Percentiles rank a stretch among this genome's conserved stretches.
These are phyloP conservation scores for Gastrophryne carolinensis DNA, from an alignment of 2,797 vertebrate genomes.

Conservation along the genomic window DNA sequence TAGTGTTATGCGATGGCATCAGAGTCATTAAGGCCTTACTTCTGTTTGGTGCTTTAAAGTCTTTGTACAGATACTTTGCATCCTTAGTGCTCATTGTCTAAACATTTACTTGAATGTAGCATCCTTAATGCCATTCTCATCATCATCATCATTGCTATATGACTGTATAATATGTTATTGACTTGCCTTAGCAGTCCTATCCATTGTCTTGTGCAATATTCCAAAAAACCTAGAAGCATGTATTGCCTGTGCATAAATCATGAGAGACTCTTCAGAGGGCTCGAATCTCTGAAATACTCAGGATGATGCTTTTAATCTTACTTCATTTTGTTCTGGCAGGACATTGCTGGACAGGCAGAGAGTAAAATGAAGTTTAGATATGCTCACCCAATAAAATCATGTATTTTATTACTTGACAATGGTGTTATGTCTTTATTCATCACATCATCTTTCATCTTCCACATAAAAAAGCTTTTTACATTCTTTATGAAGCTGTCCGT, in stretches of 20 bases:
- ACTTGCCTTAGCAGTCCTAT: no score
- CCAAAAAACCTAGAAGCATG: background rate
- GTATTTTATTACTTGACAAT: background rate
- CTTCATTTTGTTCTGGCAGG: background rate
- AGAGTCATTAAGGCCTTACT: no score
- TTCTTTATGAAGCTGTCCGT: no score
- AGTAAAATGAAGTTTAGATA: background rate
- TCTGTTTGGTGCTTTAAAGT: no score
- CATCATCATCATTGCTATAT: no score
- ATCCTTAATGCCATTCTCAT: no score
- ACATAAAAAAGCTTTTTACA: background rate
- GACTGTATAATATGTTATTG: no score
- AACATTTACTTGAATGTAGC: no score
- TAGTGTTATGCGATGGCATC: no score
- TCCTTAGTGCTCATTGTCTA: no score
- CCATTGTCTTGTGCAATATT: no score
- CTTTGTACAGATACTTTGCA: no score
- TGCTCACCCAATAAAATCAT: background rate
- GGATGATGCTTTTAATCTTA: background rate
- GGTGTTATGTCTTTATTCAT: background rate
- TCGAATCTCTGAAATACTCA: background rate
- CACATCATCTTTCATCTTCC: background rate
- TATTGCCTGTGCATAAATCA: background rate
- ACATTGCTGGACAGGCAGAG: background rate
- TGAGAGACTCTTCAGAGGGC: background rate